phyloP scores from a whole-genome alignment of 1,140 invertebrate genomes.

The Portunus trituberculatus region DNA sequence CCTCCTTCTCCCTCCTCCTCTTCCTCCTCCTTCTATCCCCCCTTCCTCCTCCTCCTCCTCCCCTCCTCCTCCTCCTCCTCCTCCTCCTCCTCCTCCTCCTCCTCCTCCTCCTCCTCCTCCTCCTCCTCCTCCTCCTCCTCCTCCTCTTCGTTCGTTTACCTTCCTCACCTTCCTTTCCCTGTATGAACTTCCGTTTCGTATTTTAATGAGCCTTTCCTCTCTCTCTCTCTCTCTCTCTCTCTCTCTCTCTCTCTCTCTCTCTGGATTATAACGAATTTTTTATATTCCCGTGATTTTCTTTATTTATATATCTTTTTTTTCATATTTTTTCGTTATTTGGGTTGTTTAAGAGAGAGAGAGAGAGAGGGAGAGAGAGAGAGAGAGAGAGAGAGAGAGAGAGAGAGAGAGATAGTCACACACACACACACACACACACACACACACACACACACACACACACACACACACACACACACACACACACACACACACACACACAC shows the following conservation, averaged over 20 bases:
- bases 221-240: background rate
- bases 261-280: background rate
- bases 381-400: background rate
- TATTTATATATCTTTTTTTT: no score
- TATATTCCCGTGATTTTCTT: no score
- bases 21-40: background rate
- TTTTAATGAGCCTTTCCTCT: background rate
- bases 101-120: background rate
- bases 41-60: background rate
- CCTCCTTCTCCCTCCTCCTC: background rate
- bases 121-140: background rate
- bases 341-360: background rate
- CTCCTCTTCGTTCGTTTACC: background rate
- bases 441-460: conserved; percentile 9
- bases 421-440: no score
- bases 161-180: background rate
- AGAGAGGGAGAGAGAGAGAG: background rate
- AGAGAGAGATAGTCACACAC: no score
- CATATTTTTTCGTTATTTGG: no score
- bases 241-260: background rate
- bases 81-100: background rate
- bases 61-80: background rate
- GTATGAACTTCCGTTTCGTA: background rate
- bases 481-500: conserved; percentile 11
- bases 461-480: conserved; percentile 11